Base-by-base conservation (phyloP, 2,888 invertebrate species). In the Thymelicus acteon region DNA sequence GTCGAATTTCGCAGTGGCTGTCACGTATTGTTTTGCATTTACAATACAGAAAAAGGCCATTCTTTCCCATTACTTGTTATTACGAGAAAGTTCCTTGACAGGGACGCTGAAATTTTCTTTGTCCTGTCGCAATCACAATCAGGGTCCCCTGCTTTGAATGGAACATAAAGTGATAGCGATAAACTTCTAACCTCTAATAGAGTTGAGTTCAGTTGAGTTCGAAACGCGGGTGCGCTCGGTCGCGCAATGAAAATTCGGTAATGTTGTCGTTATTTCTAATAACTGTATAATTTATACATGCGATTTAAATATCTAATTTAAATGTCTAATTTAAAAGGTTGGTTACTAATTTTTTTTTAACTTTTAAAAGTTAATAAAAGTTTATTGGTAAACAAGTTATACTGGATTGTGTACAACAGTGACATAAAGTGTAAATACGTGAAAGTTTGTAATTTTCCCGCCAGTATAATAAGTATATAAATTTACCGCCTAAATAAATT, bases 121-220 rank as follows among this genome's bases (percentile, higher is more conserved):
- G 64, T 48, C 6, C 19, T 52, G 52, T 52, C 52, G 48, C 54
- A 24, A 2, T 19, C 54, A 24, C 24, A 54, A 54, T 19, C 19
- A 54, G 54, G 52, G 64, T 31, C 64, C 39, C 13, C 64, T 66
- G 47, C 15, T 58, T 44, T 47, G n/a, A 31, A 57, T 19, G 58
- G 66, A 58, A 66, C n/a, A 39, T 2, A 19, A 2, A 19, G 19
- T 47, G 47, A 31, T 15, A 10, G 37, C 44, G 66, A 66, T 58
- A 54, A 64, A 15, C 54, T 54, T 19, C 19, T 54, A 47, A 40
- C 19, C 54, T 64, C 64, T 57, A 57, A 15, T 66, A 58, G 57
- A 37, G 47, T 58, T 52, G 37, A 58, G 24, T 58, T 66, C 65
- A 66, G 65, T 66, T 57, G 58, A 47, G 40, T 40, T 58, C 57